Conservation (phyloP, 2,888 invertebrate species). For the Tanypteryx hageni region DNA sequence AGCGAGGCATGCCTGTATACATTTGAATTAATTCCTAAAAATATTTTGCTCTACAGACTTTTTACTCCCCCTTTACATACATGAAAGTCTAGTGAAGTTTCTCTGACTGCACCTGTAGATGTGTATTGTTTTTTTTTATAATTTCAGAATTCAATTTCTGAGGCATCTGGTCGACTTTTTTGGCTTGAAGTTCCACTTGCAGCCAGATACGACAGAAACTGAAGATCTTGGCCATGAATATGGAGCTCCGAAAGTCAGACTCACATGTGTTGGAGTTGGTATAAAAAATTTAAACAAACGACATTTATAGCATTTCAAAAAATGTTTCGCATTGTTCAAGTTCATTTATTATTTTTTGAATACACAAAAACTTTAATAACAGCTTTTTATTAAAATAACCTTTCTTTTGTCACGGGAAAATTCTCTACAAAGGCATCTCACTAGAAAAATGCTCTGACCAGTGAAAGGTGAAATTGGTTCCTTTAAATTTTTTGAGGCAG, state of each 20-base stretch:
- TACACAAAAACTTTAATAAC: too few relatives aligned
- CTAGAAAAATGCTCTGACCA: not conserved
- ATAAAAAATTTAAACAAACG: constrained; percentile 95
- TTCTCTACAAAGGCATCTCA: not conserved
- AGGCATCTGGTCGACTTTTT: constrained; percentile 95
- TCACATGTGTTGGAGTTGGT: constrained; percentile 97
- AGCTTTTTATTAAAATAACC: not conserved
- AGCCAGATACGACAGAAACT: not conserved
- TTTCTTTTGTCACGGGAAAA: not conserved
- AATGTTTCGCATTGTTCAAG: not conserved
- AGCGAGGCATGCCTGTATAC: too few relatives aligned
- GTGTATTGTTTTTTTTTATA: not conserved
- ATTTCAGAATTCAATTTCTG: constrained; percentile 91
- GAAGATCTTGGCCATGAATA: constrained; percentile 75
- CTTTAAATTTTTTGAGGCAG: not conserved
- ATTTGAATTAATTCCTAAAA: too few relatives aligned
- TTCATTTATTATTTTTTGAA: not conserved
- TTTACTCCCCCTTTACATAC: too few relatives aligned
- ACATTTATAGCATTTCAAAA: constrained; percentile 71
- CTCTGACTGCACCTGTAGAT: too few relatives aligned
- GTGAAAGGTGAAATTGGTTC: not conserved
- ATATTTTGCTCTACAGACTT: not conserved
- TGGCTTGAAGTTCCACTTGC: constrained; percentile 82
- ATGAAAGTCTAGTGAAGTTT: not conserved
- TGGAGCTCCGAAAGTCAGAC: constrained; percentile 83